Evolutionary conservation across 2,797 vertebrate genomes (phyloP).

Genomic region (Danio choprae): DNA sequence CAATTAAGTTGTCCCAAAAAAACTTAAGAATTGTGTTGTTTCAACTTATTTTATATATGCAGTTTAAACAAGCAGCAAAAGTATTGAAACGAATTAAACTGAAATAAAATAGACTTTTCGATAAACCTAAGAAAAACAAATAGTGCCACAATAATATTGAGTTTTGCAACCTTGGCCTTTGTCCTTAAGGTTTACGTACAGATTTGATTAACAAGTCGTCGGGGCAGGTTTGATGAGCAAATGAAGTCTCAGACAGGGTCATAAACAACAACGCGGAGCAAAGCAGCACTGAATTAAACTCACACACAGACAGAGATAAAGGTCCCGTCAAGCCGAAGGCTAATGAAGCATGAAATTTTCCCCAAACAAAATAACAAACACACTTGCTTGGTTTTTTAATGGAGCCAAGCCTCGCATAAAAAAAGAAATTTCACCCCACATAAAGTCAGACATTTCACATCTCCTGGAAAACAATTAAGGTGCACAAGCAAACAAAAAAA

Average conservation of each 20-base stretch:
- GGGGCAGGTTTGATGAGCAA: slow-evolving; percentile 2
- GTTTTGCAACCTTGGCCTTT: slow-evolving; percentile 31
- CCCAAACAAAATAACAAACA: slow-evolving; percentile 38
- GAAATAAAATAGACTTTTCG: neutral
- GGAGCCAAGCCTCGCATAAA: neutral
- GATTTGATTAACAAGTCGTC: slow-evolving; percentile 33
- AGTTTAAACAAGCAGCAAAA: no score
- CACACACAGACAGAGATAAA: neutral
- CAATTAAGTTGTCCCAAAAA: no score
- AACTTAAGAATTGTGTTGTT: no score
- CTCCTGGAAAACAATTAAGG: neutral
- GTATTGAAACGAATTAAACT: no score
- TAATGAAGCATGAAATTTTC: slow-evolving; percentile 37
- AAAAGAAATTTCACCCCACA: neutral
- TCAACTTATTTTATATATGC: no score
- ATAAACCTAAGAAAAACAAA: neutral
- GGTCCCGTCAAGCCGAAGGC: slow-evolving; percentile 25
- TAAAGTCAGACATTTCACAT: slow-evolving; percentile 20
- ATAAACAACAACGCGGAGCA: slow-evolving; percentile 28
- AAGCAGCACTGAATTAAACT: slow-evolving; percentile 14
- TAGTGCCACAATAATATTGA: neutral
- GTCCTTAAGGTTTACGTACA: slow-evolving; percentile 28
- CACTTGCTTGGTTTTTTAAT: slow-evolving; percentile 31
- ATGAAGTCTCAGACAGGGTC: slow-evolving; percentile 10
- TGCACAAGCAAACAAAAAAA: neutral